Evolutionary conservation across 1,140 invertebrate species (phyloP).

Genomic region (Gyrodactylus bullatarudis): DNA sequence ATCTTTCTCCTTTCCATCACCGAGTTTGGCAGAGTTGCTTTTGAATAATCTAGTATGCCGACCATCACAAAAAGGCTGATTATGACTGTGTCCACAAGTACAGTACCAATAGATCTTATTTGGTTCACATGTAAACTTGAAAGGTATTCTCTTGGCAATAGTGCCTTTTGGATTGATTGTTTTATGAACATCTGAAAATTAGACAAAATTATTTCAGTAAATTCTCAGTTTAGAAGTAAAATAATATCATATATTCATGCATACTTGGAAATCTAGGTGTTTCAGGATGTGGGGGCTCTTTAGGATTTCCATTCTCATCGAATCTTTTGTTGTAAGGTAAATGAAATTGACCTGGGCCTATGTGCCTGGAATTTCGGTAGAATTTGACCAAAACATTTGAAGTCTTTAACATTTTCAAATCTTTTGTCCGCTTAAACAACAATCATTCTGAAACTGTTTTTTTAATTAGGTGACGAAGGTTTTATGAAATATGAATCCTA

Average conservation of each 20-base stretch:
- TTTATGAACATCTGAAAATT: background rate
- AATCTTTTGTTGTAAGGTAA: background rate
- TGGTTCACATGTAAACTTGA: background rate
- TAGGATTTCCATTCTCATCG: background rate
- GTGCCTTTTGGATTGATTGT: background rate
- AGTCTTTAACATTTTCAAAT: background rate
- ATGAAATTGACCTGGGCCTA: background rate
- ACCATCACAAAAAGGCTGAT: slow-evolving; percentile 8
- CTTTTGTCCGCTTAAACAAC: too few species aligned
- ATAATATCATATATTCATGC: background rate
- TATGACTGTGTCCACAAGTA: slow-evolving; percentile 4
- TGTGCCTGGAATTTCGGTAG: background rate
- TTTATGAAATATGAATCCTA: too few species aligned
- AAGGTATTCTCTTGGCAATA: background rate
- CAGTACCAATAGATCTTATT: slow-evolving; percentile 5
- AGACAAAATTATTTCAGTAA: too few species aligned
- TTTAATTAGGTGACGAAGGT: too few species aligned
- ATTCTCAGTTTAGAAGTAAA: too few species aligned
- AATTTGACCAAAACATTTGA: too few species aligned
- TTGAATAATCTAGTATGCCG: background rate
- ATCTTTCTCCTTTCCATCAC: background rate
- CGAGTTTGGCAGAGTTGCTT: background rate
- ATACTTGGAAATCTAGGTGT: slow-evolving; percentile 4
- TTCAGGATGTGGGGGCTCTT: background rate
- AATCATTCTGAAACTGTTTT: too few species aligned